Base-by-base conservation (phyloP, 2,113 vertebrate species). In the Ageneiosus marmoratus region DNA sequence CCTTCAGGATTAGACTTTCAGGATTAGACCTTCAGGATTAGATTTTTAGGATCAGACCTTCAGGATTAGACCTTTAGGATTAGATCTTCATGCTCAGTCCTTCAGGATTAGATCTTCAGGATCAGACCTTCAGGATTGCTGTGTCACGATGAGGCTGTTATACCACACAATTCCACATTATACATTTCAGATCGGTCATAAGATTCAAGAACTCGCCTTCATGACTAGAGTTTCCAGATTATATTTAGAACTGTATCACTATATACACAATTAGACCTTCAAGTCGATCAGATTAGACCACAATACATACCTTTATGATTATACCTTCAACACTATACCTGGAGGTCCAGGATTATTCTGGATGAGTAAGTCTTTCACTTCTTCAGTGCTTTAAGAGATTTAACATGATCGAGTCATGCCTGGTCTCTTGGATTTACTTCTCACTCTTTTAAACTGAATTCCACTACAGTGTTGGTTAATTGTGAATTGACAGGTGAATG, bases 401-500 rank as follows among this genome's bases (percentile, higher is more conserved):
- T 4, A 20, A 41, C 18, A 34, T 65, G 0, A 65, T 37, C 29
- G 8, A 32, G 60, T 10, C 11, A 69, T 16, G 4, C 13, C 12
- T 72, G 69, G 22, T 12, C 20, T 44, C 44, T 1, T 50, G 44
- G 46, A 27, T 50, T 50, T 50, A 27, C 13, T 50, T 27, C 70
- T 22, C 11, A 13, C 24, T 15, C 2, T 9, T 6, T 37, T 16
- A 3, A 44, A 27, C 3, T 73, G 46, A 6, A 50, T 73, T 7
- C 15, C 44, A 16, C 24, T 73, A 50, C 70, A 73, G 27, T 73
- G 44, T 75, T 74, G 27, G 15, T 48, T 75, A 73, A 7, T 90
- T 93, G 87, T 94, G 83, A 93, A 87, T 94, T 90, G 86, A 94
- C 96, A 98, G 97, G 96, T 97, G 88, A 97, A 97, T 92, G 96